Evolutionary conservation across 2,797 vertebrate species (phyloP).

Genomic region (Gymnothorax reevesii): DNA sequence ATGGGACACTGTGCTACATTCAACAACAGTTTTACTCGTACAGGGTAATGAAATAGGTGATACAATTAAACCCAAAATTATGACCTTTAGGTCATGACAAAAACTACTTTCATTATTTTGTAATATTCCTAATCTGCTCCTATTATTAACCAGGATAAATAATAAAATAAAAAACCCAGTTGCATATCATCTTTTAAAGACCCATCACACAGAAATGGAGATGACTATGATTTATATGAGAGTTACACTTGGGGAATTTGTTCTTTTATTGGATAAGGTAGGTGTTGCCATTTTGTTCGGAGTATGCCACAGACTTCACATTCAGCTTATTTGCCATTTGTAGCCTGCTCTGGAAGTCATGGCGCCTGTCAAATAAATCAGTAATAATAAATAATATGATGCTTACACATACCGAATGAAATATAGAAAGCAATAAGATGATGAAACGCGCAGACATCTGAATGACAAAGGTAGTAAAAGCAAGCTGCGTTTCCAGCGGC

Average conservation of each 20-base stretch:
- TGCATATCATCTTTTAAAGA: background rate
- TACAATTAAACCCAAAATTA: too few relatives aligned
- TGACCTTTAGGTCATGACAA: background rate
- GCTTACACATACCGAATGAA: conserved; percentile 38
- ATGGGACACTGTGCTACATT: background rate
- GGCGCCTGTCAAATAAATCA: background rate
- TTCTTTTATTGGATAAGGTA: background rate
- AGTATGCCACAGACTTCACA: background rate
- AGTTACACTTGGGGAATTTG: conserved; percentile 14
- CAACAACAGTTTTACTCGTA: background rate
- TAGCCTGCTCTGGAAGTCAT: background rate
- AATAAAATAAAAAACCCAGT: background rate
- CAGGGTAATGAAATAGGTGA: too few relatives aligned
- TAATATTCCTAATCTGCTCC: background rate
- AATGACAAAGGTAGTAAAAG: conserved; percentile 40
- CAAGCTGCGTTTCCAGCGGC: conserved; percentile 54
- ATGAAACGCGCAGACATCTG: conserved; percentile 32
- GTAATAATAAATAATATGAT: conserved; percentile 16
- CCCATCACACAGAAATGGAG: background rate
- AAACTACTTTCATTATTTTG: background rate
- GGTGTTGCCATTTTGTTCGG: background rate
- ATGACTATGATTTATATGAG: background rate
- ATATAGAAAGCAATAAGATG: conserved; percentile 55
- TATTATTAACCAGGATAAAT: too few relatives aligned
- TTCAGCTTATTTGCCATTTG: background rate